Conservation (phyloP, 2,113 vertebrate species). For the Nothocercus nigrocapillus region DNA sequence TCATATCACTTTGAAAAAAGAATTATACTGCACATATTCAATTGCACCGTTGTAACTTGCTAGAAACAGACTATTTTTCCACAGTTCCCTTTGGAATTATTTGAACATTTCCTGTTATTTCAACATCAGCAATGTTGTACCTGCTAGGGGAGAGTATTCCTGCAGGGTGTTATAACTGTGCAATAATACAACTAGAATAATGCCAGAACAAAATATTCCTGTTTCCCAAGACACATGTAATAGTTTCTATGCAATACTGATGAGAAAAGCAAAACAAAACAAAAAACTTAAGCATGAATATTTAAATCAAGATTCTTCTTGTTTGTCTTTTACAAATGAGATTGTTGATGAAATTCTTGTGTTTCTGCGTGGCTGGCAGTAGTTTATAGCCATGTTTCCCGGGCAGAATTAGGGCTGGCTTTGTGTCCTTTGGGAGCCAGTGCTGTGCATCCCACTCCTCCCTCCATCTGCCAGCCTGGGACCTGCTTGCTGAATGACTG, state of each 20-base stretch:
- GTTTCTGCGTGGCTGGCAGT: rapidly evolving
- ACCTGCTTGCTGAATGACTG: not conserved
- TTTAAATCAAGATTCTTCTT: not conserved
- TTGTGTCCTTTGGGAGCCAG: not conserved
- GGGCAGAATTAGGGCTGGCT: not conserved
- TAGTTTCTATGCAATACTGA: rapidly evolving
- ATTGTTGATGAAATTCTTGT: not conserved
- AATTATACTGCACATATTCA: not conserved
- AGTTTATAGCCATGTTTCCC: not conserved
- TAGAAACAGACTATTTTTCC: not conserved
- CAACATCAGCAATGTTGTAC: rapidly evolving
- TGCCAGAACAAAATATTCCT: rapidly evolving
- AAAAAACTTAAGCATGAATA: rapidly evolving
- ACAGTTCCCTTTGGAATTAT: not conserved
- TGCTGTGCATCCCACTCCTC: not conserved
- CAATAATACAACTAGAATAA: not conserved
- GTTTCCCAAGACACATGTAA: not conserved
- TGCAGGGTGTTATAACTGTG: not conserved
- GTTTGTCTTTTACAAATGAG: not conserved
- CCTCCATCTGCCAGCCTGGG: not conserved
- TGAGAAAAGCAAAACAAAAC: not conserved
- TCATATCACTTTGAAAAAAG: not conserved
- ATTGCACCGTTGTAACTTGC: not conserved
- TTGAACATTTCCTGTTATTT: not conserved
- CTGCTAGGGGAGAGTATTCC: not conserved